Percentiles rank a stretch among this genome's conserved stretches.
These are phyloP conservation scores for Megaleporinus macrocephalus DNA, from an alignment of 2,113 vertebrate species.

Conservation along the genomic window DNA sequence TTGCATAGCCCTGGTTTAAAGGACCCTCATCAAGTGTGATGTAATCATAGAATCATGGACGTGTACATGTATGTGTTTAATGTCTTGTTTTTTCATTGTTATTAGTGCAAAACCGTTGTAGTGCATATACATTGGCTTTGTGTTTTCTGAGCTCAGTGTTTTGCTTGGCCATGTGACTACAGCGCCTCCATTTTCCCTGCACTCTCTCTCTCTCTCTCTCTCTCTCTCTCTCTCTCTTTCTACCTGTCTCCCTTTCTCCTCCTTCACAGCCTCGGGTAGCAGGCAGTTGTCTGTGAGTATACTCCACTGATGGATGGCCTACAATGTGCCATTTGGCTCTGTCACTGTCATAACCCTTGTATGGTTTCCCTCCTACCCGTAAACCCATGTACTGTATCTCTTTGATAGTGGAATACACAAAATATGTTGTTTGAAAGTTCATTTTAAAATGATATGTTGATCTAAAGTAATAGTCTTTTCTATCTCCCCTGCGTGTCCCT, in stretches of 20 bases:
- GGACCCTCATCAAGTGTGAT: too few species aligned
- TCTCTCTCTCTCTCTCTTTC: constrained; percentile 49
- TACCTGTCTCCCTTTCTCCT: constrained; percentile 61
- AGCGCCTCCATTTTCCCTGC: constrained; percentile 64
- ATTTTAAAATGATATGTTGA: not conserved
- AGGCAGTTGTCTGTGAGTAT: constrained; percentile 82
- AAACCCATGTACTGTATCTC: not conserved
- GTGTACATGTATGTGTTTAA: not conserved
- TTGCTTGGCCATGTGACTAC: constrained; percentile 57
- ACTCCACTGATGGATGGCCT: constrained; percentile 44
- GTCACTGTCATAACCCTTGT: constrained; percentile 1
- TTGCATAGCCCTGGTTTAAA: too few species aligned
- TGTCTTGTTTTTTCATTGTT: constrained; percentile 7
- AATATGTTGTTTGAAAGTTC: not conserved
- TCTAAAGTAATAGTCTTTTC: not conserved
- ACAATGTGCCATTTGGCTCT: constrained; percentile 23
- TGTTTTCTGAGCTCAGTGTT: constrained; percentile 35
- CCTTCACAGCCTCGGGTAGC: constrained; percentile 80
- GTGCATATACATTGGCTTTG: constrained; percentile 13
- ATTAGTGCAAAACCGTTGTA: not conserved
- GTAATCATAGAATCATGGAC: too few species aligned
- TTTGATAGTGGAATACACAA: not conserved
- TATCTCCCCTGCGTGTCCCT: not conserved
- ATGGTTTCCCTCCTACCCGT: not conserved
- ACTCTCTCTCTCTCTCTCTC: constrained; percentile 37